Evolutionary conservation across 1,140 invertebrate genomes (phyloP), one percentile per base, ranked within the genome.

Genomic region (Armadillidium nasatum): DNA sequence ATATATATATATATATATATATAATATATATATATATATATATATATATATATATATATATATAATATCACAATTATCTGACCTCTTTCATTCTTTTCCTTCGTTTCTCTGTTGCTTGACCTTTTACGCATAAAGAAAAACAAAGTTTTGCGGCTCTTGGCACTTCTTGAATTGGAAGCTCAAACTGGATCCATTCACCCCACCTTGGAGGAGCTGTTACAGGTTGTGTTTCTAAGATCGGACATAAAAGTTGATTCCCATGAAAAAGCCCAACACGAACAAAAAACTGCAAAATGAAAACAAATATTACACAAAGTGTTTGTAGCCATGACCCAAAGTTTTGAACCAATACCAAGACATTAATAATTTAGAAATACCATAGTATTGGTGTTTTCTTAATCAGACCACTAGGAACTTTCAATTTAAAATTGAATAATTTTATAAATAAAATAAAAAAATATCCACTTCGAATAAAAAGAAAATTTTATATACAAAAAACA

Each of bases 201-300:
- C 72, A 73, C 13, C 43, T 68, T 10, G 71, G 74, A 10, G 69
- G 33, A 71, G 33, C 33, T 7, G 84, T 83, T 43, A 86, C 85
- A n/a, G 84, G 83, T 50, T 84, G 78, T 10, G 87, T 88, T 72
- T 87, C 85, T 54, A 84, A 80, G 3, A 82, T 75, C 33, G 83
- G 82, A 83, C 88, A 88, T 21, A 89, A 80, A 15, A 84, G 82
- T 75, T 89, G 88, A 68, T 86, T 86, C n/a, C 88, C 88, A 82
- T 88, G 87, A 82, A 85, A 89, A 33, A 89, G 83, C 7, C 88
- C 88, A 46, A 86, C 86, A 80, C 85, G 85, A 7, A 89, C 87
- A 83, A 85, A 89, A 44, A 89, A 86, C 86, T 88, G 79, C 73
- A 83, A 69, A 44, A 44, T 50, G 0, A 44, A 54, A 54, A 73